phyloP scores from a whole-genome alignment of 1,140 invertebrate species.

The Zeugodacus cucurbitae region DNA sequence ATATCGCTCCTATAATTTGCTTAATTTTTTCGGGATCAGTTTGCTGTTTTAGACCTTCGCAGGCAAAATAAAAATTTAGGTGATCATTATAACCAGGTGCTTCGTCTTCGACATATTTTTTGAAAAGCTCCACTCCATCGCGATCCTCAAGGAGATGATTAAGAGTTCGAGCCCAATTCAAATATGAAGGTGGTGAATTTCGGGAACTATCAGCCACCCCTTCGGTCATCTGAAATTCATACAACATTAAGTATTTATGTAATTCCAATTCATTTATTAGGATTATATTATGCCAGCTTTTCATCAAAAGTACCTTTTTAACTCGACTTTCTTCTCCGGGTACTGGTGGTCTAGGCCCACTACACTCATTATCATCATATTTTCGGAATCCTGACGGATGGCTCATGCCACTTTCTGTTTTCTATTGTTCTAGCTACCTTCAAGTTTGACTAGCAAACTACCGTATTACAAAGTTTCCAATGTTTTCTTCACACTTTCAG shows the following conservation, averaged over 20 bases:
- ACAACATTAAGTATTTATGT: background rate
- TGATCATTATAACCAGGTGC: slow-evolving; percentile 79
- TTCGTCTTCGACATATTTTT: slow-evolving; percentile 84
- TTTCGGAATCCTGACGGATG: slow-evolving; percentile 62
- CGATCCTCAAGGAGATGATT: slow-evolving; percentile 84
- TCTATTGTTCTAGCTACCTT: background rate
- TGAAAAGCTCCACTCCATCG: slow-evolving; percentile 87
- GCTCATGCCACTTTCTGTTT: slow-evolving; percentile 61
- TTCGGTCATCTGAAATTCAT: slow-evolving; percentile 62
- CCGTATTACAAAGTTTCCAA: background rate
- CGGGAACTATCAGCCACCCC: slow-evolving; percentile 67
- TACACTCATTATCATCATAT: slow-evolving; percentile 67
- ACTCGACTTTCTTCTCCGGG: slow-evolving; percentile 66
- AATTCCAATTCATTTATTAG: background rate
- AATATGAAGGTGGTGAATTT: slow-evolving; percentile 79
- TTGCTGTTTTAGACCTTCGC: slow-evolving; percentile 87
- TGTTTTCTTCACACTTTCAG: slow-evolving; percentile 8
- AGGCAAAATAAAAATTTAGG: slow-evolving; percentile 92
- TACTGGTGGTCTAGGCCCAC: slow-evolving; percentile 66
- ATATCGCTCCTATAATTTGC: slow-evolving; percentile 83
- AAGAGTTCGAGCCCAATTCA: slow-evolving; percentile 88
- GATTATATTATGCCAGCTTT: too few relatives aligned
- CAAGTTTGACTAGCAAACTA: background rate
- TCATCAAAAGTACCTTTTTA: slow-evolving; percentile 57
- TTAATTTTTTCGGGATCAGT: slow-evolving; percentile 77